Base-by-base conservation (phyloP, 2,797 vertebrate genomes). In the Pristis pectinata region DNA sequence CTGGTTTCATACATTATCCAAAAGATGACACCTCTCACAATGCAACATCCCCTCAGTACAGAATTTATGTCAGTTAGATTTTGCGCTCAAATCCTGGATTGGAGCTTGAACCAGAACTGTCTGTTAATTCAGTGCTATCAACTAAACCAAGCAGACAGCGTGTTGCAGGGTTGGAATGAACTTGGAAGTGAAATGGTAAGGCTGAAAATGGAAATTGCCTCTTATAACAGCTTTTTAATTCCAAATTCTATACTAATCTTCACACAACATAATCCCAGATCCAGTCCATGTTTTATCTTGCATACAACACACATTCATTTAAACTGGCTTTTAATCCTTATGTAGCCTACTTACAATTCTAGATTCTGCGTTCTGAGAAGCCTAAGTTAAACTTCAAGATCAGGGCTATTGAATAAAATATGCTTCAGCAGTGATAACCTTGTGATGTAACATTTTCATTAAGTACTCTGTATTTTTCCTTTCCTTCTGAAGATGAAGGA, bases 401-500 rank as follows among this genome's bases (percentile, higher is more conserved):
- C n/a, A 22, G 2, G 13, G 83, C 41, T 91, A 41, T 91, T 37
- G n/a, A 67, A 67, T 24, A 15, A 89, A 19, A 41, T 11, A 91
- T 67, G 19, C 22, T 91, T 91, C n/a, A 91, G 2, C 59, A 67
- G 3, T 41, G 15, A 44, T 89, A 10, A 59, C 10, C 56, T 15
- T n/a, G 56, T n/a, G 70, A 30, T 76, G 72, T 53, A 53, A n/a
- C 44, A 67, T 27, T 30, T 74, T 19, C 49, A 94, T 92, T 94
- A 94, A 94, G 44, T 74, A 53, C 30, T 41, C 53, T 94, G 44
- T 94, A 49, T 94, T 94, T 94, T 94, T 94, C 44, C 70, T 94
- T 94, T 76, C 92, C 70, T 44, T 67, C n/a, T 97, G 95, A 96
- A 98, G 97, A 98, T 97, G 97, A 98, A 95, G 97, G 97, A 96